These are phyloP conservation scores for Apamea crenata DNA, from an alignment of 2,888 invertebrate genomes.

Conservation along the genomic window DNA sequence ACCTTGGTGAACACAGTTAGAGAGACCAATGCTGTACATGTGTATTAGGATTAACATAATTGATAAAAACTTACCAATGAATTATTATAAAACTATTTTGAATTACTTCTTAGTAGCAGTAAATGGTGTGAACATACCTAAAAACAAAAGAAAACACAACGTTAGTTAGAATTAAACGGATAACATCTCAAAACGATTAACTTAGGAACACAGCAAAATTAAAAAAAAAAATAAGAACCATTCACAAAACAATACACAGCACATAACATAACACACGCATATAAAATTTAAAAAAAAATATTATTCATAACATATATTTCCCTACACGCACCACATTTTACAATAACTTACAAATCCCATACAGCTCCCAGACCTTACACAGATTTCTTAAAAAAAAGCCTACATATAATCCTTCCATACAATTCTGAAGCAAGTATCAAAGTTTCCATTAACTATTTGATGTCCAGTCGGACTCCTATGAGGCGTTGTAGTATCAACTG, in stretches of 20 bases:
- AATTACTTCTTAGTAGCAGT: background rate
- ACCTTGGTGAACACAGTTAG: background rate
- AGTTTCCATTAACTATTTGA: conserved; percentile 58
- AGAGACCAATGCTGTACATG: too few species aligned
- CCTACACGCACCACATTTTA: background rate
- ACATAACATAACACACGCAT: background rate
- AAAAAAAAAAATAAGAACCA: background rate
- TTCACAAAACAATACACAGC: background rate
- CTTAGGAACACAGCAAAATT: too few species aligned
- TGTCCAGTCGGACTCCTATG: conserved; percentile 39
- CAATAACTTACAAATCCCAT: conserved; percentile 3
- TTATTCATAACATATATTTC: background rate
- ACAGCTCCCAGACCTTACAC: conserved; percentile 1
- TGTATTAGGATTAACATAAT: background rate
- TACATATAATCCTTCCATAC: conserved; percentile 46
- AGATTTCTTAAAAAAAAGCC: conserved; percentile 19
- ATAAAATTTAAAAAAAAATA: background rate
- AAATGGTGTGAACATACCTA: conserved; percentile 72
- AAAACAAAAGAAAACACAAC: conserved; percentile 67
- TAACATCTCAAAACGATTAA: too few species aligned
- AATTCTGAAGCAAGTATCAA: conserved; percentile 43
- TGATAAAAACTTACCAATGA: conserved; percentile 34
- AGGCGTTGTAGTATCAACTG: conserved; percentile 33
- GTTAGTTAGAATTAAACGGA: conserved; percentile 24
- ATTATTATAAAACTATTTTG: background rate